phyloP scores from a whole-genome alignment of 1,140 invertebrate species.

The Alviniconcha marisindica region DNA sequence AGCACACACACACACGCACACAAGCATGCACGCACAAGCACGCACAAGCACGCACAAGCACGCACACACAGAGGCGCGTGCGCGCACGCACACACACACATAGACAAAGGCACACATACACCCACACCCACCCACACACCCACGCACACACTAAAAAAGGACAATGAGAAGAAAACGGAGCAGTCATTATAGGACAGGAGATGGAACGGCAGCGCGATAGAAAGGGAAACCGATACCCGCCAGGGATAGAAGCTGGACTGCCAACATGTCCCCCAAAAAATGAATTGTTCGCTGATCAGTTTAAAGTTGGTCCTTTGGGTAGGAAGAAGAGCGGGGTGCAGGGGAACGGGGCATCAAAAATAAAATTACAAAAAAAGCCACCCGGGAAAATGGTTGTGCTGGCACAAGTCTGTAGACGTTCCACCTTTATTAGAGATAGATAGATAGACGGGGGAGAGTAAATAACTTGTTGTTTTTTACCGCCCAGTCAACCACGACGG shows the following conservation, averaged over 20 bases:
- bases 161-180: not conserved
- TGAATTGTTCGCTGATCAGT: too few species aligned
- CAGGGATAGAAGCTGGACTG: not conserved
- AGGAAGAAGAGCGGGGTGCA: too few species aligned
- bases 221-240: not conserved
- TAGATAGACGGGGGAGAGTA: too few species aligned
- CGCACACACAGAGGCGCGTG: not conserved
- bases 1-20: conserved; percentile 9
- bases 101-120: not conserved
- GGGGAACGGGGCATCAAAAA: too few species aligned
- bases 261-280: too few species aligned
- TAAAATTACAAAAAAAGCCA: too few species aligned
- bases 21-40: conserved; percentile 23
- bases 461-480: too few species aligned
- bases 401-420: too few species aligned
- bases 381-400: too few species aligned
- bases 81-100: conserved; percentile 13
- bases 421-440: too few species aligned
- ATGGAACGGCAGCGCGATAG: not conserved
- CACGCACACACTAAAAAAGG: not conserved
- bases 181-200: not conserved
- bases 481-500: too few species aligned
- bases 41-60: conserved; percentile 10
- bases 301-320: too few species aligned
- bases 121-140: not conserved